Evolutionary conservation across 2,888 invertebrate species (phyloP).

Genomic region (Leucophenga maculata): DNA sequence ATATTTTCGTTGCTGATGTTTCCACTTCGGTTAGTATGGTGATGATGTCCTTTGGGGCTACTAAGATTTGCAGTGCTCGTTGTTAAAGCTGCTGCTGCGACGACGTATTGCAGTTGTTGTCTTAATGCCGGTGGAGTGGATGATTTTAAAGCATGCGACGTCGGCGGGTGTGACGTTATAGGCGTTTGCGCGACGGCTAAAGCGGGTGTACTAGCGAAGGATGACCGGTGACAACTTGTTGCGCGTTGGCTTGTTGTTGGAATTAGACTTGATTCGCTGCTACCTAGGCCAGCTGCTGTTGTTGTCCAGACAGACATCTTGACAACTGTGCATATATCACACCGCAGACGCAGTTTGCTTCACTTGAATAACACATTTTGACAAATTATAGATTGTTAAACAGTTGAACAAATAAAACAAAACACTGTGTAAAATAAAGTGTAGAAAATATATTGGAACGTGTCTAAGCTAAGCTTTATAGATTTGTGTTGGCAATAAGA

Average conservation of each 20-base stretch:
- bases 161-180: slow-evolving; percentile 32
- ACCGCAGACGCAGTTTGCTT: slow-evolving; percentile 32
- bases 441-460: neutral
- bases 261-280: slow-evolving; percentile 33
- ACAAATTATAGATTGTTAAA: neutral
- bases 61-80: neutral
- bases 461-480: no score
- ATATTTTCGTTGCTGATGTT: slow-evolving; percentile 43
- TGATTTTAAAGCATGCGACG: slow-evolving; percentile 28
- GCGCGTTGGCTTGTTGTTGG: slow-evolving; percentile 29
- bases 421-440: neutral
- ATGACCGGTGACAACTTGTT: slow-evolving; percentile 23
- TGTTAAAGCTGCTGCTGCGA: slow-evolving; percentile 50
- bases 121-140: slow-evolving; percentile 33
- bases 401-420: neutral
- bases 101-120: slow-evolving; percentile 57
- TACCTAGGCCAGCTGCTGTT: slow-evolving; percentile 76
- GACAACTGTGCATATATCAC: slow-evolving; percentile 27
- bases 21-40: slow-evolving; percentile 47
- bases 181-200: slow-evolving; percentile 36
- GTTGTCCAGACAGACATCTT: slow-evolving; percentile 82
- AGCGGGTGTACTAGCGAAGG: slow-evolving; percentile 24
- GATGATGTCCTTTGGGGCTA: neutral
- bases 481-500: neutral
- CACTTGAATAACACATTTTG: slow-evolving; percentile 41